Evolutionary conservation across 2,888 invertebrate species (phyloP).

Genomic region (Rhopalosiphum nymphaeae): DNA sequence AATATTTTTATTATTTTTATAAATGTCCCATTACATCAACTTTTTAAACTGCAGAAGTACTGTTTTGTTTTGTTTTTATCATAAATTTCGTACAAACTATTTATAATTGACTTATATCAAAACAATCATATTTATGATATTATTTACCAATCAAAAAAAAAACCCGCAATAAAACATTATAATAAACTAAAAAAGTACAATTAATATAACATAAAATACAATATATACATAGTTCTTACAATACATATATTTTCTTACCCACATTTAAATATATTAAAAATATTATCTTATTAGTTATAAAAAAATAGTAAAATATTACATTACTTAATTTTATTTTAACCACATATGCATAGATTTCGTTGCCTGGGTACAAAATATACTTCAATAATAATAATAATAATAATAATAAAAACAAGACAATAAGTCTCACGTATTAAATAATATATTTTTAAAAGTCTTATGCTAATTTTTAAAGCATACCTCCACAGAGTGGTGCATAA

Average conservation of each 20-base stretch:
- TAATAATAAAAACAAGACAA: background rate
- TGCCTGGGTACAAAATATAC: background rate
- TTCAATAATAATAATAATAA: background rate
- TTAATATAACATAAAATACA: background rate
- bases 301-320: background rate
- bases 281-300: background rate
- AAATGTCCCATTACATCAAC: background rate
- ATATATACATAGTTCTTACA: background rate
- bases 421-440: background rate
- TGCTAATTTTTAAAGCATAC: background rate
- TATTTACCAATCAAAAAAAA: background rate
- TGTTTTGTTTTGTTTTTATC: background rate
- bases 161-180: background rate
- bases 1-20: background rate
- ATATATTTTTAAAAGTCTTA: background rate
- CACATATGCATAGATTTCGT: background rate
- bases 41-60: background rate
- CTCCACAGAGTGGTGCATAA: background rate
- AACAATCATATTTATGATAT: background rate
- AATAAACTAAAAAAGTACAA: background rate
- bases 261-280: background rate
- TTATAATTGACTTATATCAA: background rate
- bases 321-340: background rate
- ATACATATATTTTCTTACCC: background rate
- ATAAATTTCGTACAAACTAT: background rate